phyloP scores from a whole-genome alignment of 2,888 invertebrate genomes.

The Eudemis profundana region DNA sequence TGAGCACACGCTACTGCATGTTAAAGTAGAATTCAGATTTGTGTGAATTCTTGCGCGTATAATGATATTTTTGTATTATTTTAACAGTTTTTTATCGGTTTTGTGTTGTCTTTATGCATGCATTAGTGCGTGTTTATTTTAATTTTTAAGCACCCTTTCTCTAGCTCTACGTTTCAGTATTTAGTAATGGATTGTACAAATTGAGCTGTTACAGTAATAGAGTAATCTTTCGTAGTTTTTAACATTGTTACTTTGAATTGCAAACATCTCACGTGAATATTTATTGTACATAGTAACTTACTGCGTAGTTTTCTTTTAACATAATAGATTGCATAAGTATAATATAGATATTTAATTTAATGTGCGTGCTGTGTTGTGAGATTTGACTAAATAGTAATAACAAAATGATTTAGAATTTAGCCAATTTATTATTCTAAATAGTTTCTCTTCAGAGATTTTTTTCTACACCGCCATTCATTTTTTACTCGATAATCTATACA shows the following conservation, averaged over 20 bases:
- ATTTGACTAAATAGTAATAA: too few species aligned
- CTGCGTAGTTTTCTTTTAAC: too few species aligned
- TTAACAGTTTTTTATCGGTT: conserved; percentile 6
- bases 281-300: too few species aligned
- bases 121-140: conserved; percentile 22
- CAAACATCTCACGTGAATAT: too few species aligned
- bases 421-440: too few species aligned
- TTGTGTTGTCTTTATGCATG: conserved; percentile 14
- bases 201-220: neutral
- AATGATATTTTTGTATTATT: conserved; percentile 30
- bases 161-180: conserved; percentile 26
- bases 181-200: conserved; percentile 23
- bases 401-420: too few species aligned
- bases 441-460: too few species aligned
- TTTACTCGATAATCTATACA: too few species aligned
- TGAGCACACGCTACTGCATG: conserved; percentile 40
- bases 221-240: conserved; percentile 23
- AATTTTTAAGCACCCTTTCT: conserved; percentile 37
- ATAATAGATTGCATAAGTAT: too few species aligned
- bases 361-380: too few species aligned
- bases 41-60: neutral
- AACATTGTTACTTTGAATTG: conserved; percentile 8
- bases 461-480: too few species aligned
- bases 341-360: too few species aligned
- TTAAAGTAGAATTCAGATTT: neutral